Percentiles rank a stretch among this genome's conserved stretches.
Evolutionary conservation across 2,888 invertebrate genomes (phyloP).

Genomic region (Hoplodrina ambigua): DNA sequence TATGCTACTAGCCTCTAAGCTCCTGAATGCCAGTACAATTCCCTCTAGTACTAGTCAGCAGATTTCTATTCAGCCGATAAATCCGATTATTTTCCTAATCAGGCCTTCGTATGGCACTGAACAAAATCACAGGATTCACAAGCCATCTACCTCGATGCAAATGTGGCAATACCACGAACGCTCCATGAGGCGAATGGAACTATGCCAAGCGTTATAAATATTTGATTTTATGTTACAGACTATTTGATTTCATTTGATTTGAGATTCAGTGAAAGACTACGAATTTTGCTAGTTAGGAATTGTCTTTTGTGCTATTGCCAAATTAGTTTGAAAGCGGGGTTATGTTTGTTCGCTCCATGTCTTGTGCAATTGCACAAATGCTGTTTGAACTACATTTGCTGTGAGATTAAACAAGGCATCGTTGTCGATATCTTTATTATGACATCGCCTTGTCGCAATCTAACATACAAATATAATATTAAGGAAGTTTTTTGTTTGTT

Average conservation of each 20-base stretch:
- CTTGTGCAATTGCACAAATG: constrained; percentile 34
- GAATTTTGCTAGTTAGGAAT: constrained; percentile 50
- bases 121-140: constrained; percentile 49
- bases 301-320: constrained; percentile 59
- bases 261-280: constrained; percentile 53
- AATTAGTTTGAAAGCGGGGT: constrained; percentile 51
- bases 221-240: constrained; percentile 73
- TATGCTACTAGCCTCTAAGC: constrained; percentile 3
- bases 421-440: constrained; percentile 13
- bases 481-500: no score
- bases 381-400: constrained; percentile 20
- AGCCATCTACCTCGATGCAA: constrained; percentile 60
- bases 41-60: constrained; percentile 25
- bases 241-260: constrained; percentile 71
- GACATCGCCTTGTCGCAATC: constrained; percentile 30
- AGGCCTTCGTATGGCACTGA: constrained; percentile 26
- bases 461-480: no score
- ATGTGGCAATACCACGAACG: constrained; percentile 48
- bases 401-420: constrained; percentile 40
- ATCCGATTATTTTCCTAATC: constrained; percentile 53
- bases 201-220: constrained; percentile 78
- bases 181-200: constrained; percentile 66
- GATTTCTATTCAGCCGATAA: constrained; percentile 32
- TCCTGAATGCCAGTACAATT: constrained; percentile 16
- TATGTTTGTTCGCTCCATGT: constrained; percentile 30